Base-by-base conservation (phyloP, 2,888 invertebrate genomes). In the Heteromyza rotundicornis region DNA sequence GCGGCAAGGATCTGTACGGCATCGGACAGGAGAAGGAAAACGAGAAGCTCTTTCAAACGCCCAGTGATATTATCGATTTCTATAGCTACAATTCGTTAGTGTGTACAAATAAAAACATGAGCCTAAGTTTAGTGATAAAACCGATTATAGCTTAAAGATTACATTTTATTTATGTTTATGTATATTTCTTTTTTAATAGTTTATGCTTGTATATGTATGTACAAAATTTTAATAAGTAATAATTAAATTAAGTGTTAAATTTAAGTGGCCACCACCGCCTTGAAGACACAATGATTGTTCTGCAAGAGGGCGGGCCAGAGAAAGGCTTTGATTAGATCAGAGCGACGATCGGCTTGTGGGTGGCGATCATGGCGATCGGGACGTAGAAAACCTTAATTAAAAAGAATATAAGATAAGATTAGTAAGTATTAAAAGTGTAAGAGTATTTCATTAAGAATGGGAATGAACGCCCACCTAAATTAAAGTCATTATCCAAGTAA, bases 291-390 rank as follows among this genome's bases (percentile, higher is more conserved):
- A 49, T 87, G 86, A 70, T 88, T 89, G 22, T 89, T 89, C 67
- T 92, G 91, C 82, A 93, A 86, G 51, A 95, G 85, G 1, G 93
- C 91, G 1, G 95, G 95, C 95, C 95, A 95, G 57, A 95, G 86
- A 82, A 93, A 94, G 1, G 90, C 89, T 77, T 89, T 88, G 73
- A 95, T 91, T 53, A 88, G 86, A 78, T 91, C 90, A 8, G 89
- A 90, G 68, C 89, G 89, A 1, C 89, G 87, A 77, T 93, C 90
- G 1, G 94, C 89, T 0, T 88, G 85, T 74, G 92, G 90, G 84
- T 92, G 92, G 2, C 94, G 87, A 7, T 91, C 90, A 83, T 95
- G 95, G 70, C 89, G 87, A 69, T 92, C 91, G 2, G 89, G 87
- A 66, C 90, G 88, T 84, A 91, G 88, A 35, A 87, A 85, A 69